These are phyloP conservation scores for Tarsius wallacei DNA, from an alignment of 2,797 vertebrate species.

Conservation along the genomic window DNA sequence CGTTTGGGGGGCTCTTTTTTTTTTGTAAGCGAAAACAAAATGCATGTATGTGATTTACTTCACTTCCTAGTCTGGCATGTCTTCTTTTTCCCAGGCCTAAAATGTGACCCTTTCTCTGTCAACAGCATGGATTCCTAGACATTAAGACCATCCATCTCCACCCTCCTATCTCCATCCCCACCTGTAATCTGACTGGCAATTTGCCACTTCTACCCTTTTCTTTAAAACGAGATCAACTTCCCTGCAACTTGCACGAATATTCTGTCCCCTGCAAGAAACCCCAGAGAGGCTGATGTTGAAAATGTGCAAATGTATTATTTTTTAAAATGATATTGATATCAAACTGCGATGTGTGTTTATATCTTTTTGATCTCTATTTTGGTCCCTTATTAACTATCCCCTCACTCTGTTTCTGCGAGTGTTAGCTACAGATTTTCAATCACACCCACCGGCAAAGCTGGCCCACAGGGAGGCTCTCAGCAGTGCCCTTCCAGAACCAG, in stretches of 20 bases:
- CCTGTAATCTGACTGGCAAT: constrained; percentile 69
- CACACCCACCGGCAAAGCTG: constrained; percentile 87
- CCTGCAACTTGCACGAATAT: constrained; percentile 71
- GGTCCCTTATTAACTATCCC: constrained; percentile 86
- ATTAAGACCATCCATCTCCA: constrained; percentile 44
- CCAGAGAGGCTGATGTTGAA: constrained; percentile 53
- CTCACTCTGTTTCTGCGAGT: constrained; percentile 80
- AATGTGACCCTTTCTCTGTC: neutral
- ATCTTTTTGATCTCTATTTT: constrained; percentile 87
- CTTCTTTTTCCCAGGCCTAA: neutral
- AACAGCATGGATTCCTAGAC: constrained; percentile 47
- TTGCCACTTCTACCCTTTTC: constrained; percentile 72
- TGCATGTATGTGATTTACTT: neutral
- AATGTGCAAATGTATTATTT: constrained; percentile 37
- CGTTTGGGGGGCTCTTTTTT: constrained; percentile 36
- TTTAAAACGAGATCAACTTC: constrained; percentile 66
- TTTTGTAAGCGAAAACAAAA: constrained; percentile 62
- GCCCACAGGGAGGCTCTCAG: constrained; percentile 85
- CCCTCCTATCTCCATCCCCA: neutral
- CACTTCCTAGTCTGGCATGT: neutral
- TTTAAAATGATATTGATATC: constrained; percentile 82
- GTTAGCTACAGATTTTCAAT: constrained; percentile 88
- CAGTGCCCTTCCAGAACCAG: constrained; percentile 81
- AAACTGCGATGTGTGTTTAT: constrained; percentile 83
- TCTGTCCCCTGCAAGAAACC: neutral